Conservation (phyloP, 2,888 invertebrate genomes). For the Dendrolimus houi region DNA sequence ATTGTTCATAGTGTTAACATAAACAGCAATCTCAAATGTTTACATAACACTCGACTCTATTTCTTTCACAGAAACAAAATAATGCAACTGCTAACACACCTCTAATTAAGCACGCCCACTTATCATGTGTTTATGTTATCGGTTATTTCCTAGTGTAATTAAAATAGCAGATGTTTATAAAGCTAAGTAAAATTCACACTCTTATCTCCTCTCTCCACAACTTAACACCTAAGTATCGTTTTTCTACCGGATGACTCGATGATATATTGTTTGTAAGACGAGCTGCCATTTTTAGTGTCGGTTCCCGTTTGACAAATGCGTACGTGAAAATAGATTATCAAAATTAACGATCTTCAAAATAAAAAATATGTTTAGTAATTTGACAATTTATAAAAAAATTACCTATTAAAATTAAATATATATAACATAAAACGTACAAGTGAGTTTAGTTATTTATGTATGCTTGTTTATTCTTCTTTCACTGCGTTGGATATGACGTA, state of each 20-base stretch:
- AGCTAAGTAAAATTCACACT: slow-evolving; percentile 1
- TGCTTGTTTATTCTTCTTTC: too few species aligned
- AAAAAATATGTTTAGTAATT: too few species aligned
- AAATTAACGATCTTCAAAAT: too few species aligned
- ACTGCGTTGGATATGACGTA: too few species aligned
- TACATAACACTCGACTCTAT: neutral
- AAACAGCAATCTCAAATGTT: neutral
- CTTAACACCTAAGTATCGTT: slow-evolving; percentile 58
- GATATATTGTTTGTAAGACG: slow-evolving; percentile 69
- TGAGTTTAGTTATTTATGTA: too few species aligned
- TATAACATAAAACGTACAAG: too few species aligned
- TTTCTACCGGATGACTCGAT: slow-evolving; percentile 55
- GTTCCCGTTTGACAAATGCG: neutral
- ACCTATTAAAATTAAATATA: too few species aligned
- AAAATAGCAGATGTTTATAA: slow-evolving; percentile 4
- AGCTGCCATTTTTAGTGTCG: slow-evolving; percentile 21
- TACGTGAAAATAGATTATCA: neutral
- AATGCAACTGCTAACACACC: neutral
- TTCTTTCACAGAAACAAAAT: neutral
- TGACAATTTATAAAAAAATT: too few species aligned
- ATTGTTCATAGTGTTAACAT: neutral
- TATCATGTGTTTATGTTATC: slow-evolving; percentile 1
- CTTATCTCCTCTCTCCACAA: slow-evolving; percentile 34
- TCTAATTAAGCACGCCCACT: slow-evolving; percentile 6
- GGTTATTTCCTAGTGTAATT: neutral